phyloP scores from a whole-genome alignment of 92 coral and sea anemone species.

The Anthopleura xanthogrammica region DNA sequence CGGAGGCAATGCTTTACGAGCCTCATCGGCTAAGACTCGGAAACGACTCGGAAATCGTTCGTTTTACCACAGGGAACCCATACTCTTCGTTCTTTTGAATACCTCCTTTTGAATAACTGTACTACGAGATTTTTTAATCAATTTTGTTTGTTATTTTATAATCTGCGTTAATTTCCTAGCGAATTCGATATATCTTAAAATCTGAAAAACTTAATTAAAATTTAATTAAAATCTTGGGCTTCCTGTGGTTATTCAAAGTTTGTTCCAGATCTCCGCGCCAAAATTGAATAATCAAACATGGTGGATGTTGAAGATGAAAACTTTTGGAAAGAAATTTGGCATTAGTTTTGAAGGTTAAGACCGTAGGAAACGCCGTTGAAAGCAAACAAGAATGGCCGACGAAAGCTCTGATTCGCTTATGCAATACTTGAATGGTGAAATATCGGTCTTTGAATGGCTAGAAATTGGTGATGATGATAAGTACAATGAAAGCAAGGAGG shows the following conservation, averaged over 20 bases:
- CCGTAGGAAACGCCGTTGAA: neutral
- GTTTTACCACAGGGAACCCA: neutral
- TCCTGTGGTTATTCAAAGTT: neutral
- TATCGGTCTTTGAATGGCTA: constrained; percentile 88
- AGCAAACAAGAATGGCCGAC: constrained; percentile 32
- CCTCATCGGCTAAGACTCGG: neutral
- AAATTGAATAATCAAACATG: neutral
- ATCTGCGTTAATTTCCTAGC: neutral
- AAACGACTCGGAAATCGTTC: neutral
- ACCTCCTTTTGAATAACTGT: neutral
- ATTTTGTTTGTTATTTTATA: neutral
- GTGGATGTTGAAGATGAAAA: constrained; percentile 21
- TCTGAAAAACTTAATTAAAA: no score
- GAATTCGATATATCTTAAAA: neutral
- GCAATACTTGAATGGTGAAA: constrained; percentile 90
- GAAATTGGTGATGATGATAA: constrained; percentile 44
- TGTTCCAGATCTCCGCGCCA: constrained; percentile 9
- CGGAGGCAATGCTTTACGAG: constrained; percentile 28
- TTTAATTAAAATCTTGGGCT: neutral
- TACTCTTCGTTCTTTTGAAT: neutral
- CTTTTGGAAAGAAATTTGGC: neutral
- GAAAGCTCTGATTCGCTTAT: constrained; percentile 57
- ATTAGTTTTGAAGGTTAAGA: neutral
- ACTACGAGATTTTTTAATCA: neutral
- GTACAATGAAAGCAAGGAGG: constrained; percentile 9